Conservation (phyloP, 2,888 invertebrate genomes). For the Megaustenia siamemsis region DNA sequence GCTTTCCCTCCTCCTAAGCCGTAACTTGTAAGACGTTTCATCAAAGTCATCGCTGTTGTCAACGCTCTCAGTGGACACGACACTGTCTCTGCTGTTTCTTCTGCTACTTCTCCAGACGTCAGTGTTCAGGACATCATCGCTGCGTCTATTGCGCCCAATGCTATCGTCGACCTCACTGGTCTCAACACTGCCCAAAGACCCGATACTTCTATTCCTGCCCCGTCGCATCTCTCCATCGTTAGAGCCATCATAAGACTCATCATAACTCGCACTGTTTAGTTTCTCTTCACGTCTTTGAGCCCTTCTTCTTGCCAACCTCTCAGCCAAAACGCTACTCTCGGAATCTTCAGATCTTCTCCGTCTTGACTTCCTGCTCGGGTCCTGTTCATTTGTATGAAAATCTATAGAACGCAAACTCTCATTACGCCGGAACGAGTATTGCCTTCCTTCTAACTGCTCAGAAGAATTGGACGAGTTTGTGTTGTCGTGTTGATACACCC, state of each 20-base stretch:
- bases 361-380: neutral
- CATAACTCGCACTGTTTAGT: neutral
- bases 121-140: neutral
- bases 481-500: slow-evolving; percentile 26
- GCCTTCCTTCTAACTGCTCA: neutral
- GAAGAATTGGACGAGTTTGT: slow-evolving; percentile 12
- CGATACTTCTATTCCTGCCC: slow-evolving; percentile 13
- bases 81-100: neutral
- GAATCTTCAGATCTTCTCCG: slow-evolving; percentile 26
- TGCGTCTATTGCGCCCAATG: neutral
- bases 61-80: neutral
- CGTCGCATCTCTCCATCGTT: neutral
- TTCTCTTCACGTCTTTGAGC: slow-evolving; percentile 26
- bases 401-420: neutral
- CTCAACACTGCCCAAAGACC: slow-evolving; percentile 9
- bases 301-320: slow-evolving; percentile 34
- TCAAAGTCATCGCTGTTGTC: neutral
- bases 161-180: neutral
- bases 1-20: neutral
- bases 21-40: neutral
- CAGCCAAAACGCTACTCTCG: neutral
- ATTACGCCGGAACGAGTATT: neutral
- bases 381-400: neutral
- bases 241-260: slow-evolving; percentile 19
- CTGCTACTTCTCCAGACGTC: neutral